Conservation (phyloP, 1,140 invertebrate species). For the Drosophila teissieri region DNA sequence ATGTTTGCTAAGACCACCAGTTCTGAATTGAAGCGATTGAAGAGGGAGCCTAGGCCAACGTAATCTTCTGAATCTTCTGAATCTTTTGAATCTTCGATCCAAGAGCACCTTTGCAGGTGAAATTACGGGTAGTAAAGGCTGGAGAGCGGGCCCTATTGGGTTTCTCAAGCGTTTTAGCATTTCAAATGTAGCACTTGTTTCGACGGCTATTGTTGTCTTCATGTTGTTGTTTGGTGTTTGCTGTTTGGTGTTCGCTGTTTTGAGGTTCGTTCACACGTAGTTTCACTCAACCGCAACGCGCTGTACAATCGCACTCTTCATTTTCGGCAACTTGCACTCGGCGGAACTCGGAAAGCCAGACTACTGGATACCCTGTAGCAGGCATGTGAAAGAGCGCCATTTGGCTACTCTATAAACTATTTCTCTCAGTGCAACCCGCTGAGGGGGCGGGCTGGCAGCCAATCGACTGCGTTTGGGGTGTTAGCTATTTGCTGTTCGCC, state of each 20-base stretch:
- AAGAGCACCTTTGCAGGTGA: neutral
- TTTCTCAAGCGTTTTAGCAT: slow-evolving; percentile 7
- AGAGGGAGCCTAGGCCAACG: too few species aligned
- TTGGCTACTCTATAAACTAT: neutral
- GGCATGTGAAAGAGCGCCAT: too few species aligned
- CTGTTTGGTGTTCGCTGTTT: slow-evolving; percentile 6
- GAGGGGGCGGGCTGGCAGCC: neutral
- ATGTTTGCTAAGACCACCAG: too few species aligned
- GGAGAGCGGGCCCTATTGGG: neutral
- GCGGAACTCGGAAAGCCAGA: neutral
- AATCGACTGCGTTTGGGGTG: slow-evolving; percentile 6
- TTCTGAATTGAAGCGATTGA: too few species aligned
- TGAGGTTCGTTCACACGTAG: slow-evolving; percentile 66
- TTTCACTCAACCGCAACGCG: slow-evolving; percentile 66
- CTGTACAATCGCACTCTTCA: slow-evolving; percentile 62
- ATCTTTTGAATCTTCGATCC: neutral
- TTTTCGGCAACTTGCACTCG: slow-evolving; percentile 37
- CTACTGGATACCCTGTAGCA: slow-evolving; percentile 28
- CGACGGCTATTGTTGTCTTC: slow-evolving; percentile 19
- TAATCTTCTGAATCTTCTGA: too few species aligned
- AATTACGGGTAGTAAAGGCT: neutral
- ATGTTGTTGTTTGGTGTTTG: slow-evolving; percentile 2
- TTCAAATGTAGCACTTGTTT: slow-evolving; percentile 2
- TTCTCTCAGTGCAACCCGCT: neutral
- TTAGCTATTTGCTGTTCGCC: slow-evolving; percentile 24